Percentiles rank a stretch among this genome's conserved stretches.
phyloP scores from a whole-genome alignment of 92 coral and sea anemone genomes.

The Parazoanthus atlanticus region DNA sequence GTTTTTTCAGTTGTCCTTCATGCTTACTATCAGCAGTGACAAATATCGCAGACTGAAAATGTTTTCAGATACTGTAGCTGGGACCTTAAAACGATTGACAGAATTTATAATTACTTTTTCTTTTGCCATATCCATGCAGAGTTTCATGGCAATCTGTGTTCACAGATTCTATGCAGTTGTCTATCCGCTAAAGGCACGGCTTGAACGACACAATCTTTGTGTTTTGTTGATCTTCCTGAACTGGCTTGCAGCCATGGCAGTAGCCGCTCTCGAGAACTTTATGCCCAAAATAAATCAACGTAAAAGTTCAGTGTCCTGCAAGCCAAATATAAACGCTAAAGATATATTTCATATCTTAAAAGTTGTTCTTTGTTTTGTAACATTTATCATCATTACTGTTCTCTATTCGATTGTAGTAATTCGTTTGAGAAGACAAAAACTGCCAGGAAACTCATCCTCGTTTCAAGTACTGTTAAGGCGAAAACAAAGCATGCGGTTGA shows the following conservation, averaged over 20 bases:
- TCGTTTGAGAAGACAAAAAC: neutral
- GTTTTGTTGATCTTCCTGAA: neutral
- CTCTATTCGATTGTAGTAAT: neutral
- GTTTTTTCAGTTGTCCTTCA: neutral
- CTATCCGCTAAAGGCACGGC: conserved; percentile 13
- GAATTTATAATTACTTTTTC: neutral
- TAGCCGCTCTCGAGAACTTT: neutral
- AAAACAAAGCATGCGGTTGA: neutral
- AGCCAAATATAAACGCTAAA: neutral
- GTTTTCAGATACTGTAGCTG: neutral
- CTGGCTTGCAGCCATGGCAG: neutral
- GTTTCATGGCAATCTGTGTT: neutral
- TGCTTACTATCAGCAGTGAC: neutral
- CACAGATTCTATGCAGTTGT: conserved; percentile 18
- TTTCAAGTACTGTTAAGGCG: neutral
- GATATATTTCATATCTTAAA: neutral
- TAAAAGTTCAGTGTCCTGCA: neutral
- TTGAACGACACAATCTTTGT: neutral
- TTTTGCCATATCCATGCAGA: conserved; percentile 10
- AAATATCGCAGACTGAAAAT: neutral
- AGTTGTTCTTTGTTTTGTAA: neutral
- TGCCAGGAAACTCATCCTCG: conserved; percentile 3
- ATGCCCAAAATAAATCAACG: neutral
- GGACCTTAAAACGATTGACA: neutral
- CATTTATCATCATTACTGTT: neutral